Conservation (phyloP, 2,113 vertebrate species). For the Illadopsis cleaveri region DNA sequence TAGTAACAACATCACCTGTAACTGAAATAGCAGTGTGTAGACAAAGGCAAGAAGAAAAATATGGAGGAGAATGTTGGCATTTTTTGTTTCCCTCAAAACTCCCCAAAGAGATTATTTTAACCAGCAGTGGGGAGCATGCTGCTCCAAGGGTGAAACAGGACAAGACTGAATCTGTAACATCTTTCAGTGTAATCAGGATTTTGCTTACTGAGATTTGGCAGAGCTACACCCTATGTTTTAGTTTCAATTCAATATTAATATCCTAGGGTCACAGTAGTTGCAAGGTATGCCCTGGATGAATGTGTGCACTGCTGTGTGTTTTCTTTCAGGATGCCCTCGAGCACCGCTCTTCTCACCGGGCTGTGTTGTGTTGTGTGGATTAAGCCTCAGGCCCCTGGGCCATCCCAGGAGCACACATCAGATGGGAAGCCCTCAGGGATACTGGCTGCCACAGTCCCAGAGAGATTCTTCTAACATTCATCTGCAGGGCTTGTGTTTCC, state of each 20-base stretch:
- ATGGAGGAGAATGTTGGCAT: background rate
- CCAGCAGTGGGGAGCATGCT: background rate
- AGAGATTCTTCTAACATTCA: background rate
- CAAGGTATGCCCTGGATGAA: background rate
- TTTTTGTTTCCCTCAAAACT: background rate
- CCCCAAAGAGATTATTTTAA: background rate
- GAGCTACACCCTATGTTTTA: background rate
- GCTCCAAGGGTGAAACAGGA: background rate
- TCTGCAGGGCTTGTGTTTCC: background rate
- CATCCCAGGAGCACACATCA: accelerated
- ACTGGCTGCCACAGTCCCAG: accelerated
- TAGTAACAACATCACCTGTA: background rate
- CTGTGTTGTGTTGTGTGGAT: background rate
- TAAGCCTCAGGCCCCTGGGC: background rate
- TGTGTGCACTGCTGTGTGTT: background rate
- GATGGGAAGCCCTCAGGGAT: background rate
- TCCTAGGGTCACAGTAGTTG: background rate
- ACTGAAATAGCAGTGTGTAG: background rate
- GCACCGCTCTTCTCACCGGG: background rate
- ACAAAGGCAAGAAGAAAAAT: background rate
- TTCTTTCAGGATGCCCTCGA: background rate
- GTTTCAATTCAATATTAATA: background rate
- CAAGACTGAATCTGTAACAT: background rate
- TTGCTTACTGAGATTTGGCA: background rate
- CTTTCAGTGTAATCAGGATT: background rate